Percentiles rank a stretch among this genome's conserved stretches.
Evolutionary conservation across 1,140 invertebrate genomes (phyloP).

Genomic region (Epicauta chinensis): DNA sequence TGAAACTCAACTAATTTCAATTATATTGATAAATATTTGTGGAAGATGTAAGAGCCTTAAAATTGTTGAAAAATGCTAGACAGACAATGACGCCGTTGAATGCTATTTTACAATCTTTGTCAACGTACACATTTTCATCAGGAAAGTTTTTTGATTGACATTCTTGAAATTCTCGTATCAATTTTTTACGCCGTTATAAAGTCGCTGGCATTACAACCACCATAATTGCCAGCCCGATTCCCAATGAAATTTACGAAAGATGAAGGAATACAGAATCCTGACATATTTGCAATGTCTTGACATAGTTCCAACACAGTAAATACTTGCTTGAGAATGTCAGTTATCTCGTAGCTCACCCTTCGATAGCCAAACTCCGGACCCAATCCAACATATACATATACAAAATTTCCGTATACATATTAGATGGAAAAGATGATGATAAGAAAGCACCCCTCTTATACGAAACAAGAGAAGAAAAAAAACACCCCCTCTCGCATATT

Average conservation of each 20-base stretch:
- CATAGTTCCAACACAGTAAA: slow-evolving; percentile 27
- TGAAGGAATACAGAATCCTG: slow-evolving; percentile 27
- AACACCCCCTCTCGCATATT: slow-evolving; percentile 1
- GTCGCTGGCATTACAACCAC: no score
- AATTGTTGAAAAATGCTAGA: no score
- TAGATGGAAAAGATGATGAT: not conserved
- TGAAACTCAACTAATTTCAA: no score
- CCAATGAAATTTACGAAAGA: slow-evolving; percentile 7
- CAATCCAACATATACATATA: not conserved
- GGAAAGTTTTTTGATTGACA: no score
- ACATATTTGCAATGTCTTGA: slow-evolving; percentile 31
- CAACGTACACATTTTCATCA: no score
- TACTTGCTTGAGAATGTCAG: slow-evolving; percentile 24
- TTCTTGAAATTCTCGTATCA: no score
- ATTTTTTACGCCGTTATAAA: no score
- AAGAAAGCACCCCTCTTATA: slow-evolving; percentile 1
- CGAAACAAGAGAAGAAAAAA: not conserved
- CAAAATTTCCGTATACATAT: not conserved
- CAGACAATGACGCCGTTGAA: no score
- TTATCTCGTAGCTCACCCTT: slow-evolving; percentile 9
- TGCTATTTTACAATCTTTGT: no score
- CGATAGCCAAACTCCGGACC: slow-evolving; percentile 11
- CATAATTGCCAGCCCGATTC: no score
- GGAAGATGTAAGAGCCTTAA: no score
- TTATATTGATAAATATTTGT: no score